Percentiles rank a stretch among this genome's conserved stretches.
These are phyloP conservation scores for Tenrec ecaudatus DNA, from an alignment of 2,113 vertebrate genomes.

Conservation along the genomic window DNA sequence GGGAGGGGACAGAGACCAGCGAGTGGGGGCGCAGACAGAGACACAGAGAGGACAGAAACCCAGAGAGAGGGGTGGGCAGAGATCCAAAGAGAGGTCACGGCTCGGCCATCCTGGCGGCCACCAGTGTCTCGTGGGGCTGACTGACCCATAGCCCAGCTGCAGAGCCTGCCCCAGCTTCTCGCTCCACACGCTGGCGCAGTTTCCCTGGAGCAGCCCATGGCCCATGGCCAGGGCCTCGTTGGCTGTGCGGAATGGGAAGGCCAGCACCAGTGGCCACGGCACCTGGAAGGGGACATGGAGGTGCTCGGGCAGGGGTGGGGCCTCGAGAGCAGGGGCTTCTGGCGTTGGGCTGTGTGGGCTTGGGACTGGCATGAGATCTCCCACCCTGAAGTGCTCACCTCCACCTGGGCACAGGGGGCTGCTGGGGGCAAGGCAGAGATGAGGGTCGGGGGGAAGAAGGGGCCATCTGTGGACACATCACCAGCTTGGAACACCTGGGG, in stretches of 20 bases:
- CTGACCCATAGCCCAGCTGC: slow-evolving; percentile 90
- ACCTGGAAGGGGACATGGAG: slow-evolving; percentile 63
- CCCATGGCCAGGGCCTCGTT: slow-evolving; percentile 89
- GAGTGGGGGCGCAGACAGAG: too few relatives aligned
- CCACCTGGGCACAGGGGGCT: slow-evolving; percentile 85
- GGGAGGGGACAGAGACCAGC: too few relatives aligned
- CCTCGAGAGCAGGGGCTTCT: not conserved
- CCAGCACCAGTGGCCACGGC: slow-evolving; percentile 81
- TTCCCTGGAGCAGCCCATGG: slow-evolving; percentile 90
- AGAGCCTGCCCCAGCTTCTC: slow-evolving; percentile 92
- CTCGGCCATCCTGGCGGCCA: not conserved
- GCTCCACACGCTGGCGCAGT: slow-evolving; percentile 92
- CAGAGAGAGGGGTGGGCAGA: not conserved
- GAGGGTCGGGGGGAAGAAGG: slow-evolving; percentile 91
- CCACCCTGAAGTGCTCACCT: slow-evolving; percentile 68
- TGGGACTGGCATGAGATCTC: accelerated
- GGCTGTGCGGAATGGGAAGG: slow-evolving; percentile 89
- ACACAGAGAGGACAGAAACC: not conserved
- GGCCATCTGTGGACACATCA: slow-evolving; percentile 69
- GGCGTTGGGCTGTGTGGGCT: too few relatives aligned
- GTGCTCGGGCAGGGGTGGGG: not conserved
- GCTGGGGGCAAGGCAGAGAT: slow-evolving; percentile 89
- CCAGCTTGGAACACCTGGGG: slow-evolving; percentile 90
- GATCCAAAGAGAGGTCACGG: not conserved
- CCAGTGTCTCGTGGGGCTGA: accelerated